Evolutionary conservation across 1,140 invertebrate species (phyloP).

Genomic region (Oryzaephilus surinamensis): DNA sequence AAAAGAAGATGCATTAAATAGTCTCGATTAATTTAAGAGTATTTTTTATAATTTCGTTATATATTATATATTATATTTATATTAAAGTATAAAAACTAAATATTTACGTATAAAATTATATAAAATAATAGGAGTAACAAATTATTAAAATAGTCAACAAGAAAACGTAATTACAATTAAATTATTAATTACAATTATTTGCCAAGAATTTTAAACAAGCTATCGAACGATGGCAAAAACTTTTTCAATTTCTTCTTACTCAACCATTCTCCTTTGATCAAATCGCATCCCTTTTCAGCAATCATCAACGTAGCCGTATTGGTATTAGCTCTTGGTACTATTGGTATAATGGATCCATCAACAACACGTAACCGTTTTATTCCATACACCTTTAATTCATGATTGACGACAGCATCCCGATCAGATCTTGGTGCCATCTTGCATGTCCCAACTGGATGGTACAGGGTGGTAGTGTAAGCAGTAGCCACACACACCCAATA

Average conservation of each 20-base stretch:
- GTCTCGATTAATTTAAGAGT: too few species aligned
- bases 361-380: slow-evolving; percentile 49
- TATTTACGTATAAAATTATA: too few species aligned
- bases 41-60: too few species aligned
- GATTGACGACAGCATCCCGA: slow-evolving; percentile 44
- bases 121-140: too few species aligned
- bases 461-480: slow-evolving; percentile 28
- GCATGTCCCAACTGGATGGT: slow-evolving; percentile 45
- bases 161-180: too few species aligned
- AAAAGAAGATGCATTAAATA: too few species aligned
- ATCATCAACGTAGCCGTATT: slow-evolving; percentile 71
- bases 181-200: too few species aligned
- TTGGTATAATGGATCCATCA: slow-evolving; percentile 64
- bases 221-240: slow-evolving; percentile 11
- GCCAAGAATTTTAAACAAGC: too few species aligned
- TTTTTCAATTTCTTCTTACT: slow-evolving; percentile 17
- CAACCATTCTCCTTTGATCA: slow-evolving; percentile 60
- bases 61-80: too few species aligned
- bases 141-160: too few species aligned
- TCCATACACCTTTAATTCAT: slow-evolving; percentile 39
- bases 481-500: slow-evolving; percentile 42
- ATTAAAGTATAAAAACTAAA: too few species aligned
- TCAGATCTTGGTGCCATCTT: slow-evolving; percentile 46
- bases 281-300: slow-evolving; percentile 69
- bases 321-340: slow-evolving; percentile 53